A percentile compares a stretch with the other conserved stretches of the same genome.
Conservation (phyloP, 2,797 vertebrate genomes). For the Arrhamphus sclerolepis region DNA sequence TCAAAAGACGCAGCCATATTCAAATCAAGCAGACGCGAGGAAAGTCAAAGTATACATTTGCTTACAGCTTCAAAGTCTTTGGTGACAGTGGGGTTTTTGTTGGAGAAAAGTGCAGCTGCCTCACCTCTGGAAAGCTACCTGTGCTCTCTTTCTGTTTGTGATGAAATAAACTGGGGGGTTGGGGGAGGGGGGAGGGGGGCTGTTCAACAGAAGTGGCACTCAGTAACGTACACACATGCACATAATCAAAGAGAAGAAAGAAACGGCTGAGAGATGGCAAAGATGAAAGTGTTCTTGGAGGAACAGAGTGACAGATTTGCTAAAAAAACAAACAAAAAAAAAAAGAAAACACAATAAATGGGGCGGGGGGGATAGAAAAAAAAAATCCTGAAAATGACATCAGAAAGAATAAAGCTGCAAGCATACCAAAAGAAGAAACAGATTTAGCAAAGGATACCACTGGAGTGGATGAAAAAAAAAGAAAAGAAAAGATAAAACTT, state of each 20-base stretch:
- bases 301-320: constrained; percentile 28
- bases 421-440: constrained; percentile 17
- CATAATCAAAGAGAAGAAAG: constrained; percentile 28
- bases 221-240: background rate
- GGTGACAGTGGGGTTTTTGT: constrained; percentile 32
- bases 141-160: constrained; percentile 25
- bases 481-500: constrained; percentile 5
- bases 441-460: constrained; percentile 20
- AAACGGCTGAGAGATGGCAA: constrained; percentile 13
- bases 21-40: constrained; percentile 35
- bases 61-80: constrained; percentile 65
- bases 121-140: constrained; percentile 29
- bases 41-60: constrained; percentile 34
- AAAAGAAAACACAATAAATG: constrained; percentile 5
- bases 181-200: too few species aligned
- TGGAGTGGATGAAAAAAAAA: too few species aligned
- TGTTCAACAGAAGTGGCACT: constrained; percentile 26
- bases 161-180: constrained; percentile 21
- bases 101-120: constrained; percentile 17
- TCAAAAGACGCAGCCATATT: constrained; percentile 4
- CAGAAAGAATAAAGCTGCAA: constrained; percentile 23
- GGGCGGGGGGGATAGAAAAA: background rate
- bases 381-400: constrained; percentile 24
- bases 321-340: constrained; percentile 24
- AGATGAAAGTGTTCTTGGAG: constrained; percentile 46